A percentile compares a stretch with the other conserved stretches of the same genome.
Conservation (phyloP, 2,113 vertebrate genomes). For the Corythornis cristatus region DNA sequence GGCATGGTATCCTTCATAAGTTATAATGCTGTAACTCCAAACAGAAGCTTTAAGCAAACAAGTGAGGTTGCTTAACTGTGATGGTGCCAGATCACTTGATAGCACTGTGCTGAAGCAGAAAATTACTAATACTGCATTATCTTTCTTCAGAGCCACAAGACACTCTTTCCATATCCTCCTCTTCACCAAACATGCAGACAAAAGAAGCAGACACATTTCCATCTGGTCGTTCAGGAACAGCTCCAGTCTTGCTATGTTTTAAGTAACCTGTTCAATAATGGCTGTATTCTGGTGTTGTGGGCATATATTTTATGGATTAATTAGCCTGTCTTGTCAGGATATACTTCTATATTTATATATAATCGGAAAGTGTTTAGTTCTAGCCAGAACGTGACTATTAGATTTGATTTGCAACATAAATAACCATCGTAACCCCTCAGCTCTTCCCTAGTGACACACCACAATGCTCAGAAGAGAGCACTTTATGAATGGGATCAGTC, state of each 20-base stretch:
- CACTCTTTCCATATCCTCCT: not conserved
- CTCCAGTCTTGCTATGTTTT: slow-evolving; percentile 36
- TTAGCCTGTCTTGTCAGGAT: slow-evolving; percentile 35
- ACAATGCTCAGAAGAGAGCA: not conserved
- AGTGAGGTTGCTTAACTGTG: not conserved
- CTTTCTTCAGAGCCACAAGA: not conserved
- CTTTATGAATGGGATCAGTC: slow-evolving; percentile 34
- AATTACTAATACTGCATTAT: not conserved
- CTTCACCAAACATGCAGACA: not conserved
- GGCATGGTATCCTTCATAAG: not conserved
- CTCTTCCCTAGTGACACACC: not conserved
- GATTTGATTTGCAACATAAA: slow-evolving; percentile 49
- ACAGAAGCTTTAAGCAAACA: not conserved
- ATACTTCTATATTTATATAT: not conserved
- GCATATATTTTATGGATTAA: slow-evolving; percentile 45
- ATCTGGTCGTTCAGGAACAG: not conserved
- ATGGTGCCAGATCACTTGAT: not conserved
- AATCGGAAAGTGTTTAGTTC: slow-evolving; percentile 45
- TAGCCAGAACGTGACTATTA: slow-evolving; percentile 19
- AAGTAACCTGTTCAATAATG: slow-evolving; percentile 38
- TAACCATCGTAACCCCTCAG: not conserved
- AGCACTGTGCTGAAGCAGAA: not conserved
- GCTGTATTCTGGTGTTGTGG: slow-evolving; percentile 25
- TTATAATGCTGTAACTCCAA: not conserved
- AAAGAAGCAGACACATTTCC: not conserved